These are phyloP conservation scores for Chlorodrepanis virens DNA, from an alignment of 2,113 vertebrate genomes.

Conservation along the genomic window DNA sequence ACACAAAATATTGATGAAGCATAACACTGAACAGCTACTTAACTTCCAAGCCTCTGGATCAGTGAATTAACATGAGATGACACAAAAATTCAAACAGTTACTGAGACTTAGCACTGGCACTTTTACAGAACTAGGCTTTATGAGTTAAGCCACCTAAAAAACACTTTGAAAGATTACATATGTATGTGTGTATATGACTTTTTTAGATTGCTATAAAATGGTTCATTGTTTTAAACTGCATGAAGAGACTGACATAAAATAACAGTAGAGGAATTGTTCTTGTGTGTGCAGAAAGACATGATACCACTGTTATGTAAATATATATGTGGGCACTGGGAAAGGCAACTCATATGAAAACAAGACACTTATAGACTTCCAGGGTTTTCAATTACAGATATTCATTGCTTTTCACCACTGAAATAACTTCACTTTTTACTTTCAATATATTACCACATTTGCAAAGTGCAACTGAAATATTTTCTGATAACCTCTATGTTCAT, in stretches of 20 bases:
- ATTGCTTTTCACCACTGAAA: neutral
- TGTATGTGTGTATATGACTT: fast-evolving
- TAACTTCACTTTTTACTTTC: neutral
- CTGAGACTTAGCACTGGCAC: neutral
- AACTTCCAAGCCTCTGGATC: neutral
- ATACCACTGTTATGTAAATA: neutral
- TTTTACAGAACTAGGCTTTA: neutral
- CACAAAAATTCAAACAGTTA: neutral
- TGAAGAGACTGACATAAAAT: neutral
- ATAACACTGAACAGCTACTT: neutral
- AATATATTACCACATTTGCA: neutral
- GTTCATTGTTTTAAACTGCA: neutral
- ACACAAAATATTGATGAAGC: neutral
- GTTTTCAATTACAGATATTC: neutral
- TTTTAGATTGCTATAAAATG: neutral
- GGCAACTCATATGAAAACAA: neutral
- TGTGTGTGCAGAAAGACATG: neutral
- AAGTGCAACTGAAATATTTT: neutral
- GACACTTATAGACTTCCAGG: neutral
- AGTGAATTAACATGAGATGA: neutral
- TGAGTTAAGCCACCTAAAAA: neutral
- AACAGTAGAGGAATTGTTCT: neutral
- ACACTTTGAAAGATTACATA: neutral
- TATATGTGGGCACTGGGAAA: neutral
- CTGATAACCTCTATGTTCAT: neutral